Evolutionary conservation across 2,113 vertebrate species (phyloP), one percentile per base, ranked within the genome.

Genomic region (Athene noctua): DNA sequence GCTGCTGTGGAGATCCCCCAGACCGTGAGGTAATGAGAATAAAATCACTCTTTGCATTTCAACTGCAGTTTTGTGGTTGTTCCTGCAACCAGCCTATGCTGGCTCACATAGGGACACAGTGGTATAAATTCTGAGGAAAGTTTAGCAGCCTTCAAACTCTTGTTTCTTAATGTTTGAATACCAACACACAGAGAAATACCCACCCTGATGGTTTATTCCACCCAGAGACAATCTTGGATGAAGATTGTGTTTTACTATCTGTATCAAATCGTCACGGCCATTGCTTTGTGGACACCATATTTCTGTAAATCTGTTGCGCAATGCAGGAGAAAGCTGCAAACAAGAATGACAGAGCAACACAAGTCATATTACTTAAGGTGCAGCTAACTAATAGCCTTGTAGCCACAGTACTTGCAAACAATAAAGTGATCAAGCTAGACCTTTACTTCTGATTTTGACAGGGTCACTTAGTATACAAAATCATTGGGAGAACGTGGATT

Each of bases 281-380:
- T 98, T 99, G 94, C 97, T 99, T 87, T 99, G 99, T 20, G 99
- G 99, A 92, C 99, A 99, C 99, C 99, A 99, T 97, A 99, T 98
- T 97, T 99, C 99, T 13, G 99, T 99, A 97, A 99, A 99, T 42
- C 99, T 98, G 97, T 99, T 99, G 95, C 99, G 98, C 78, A 99
- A 98, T 0, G 99, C 99, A 73, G 99, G 99, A 58, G 99, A 99
- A 18, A 99, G 98, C 99, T 99, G 96, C 42, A 87, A 91, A 87
- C 15, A 96, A 94, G 81, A 77, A 71, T 6, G 5, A 52, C 22
- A 71, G 2, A 70, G 75, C 15, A 83, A 42, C 40, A 82, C 26
- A 46, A 44, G 16, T 80, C 18, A 65, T 25, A n/a, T 18, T 30
- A 44, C 46, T 63, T n/a, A n/a, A 59, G 18, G 3, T 9, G 27